phyloP scores from a whole-genome alignment of 2,888 invertebrate species.

The Coremacera marginata region DNA sequence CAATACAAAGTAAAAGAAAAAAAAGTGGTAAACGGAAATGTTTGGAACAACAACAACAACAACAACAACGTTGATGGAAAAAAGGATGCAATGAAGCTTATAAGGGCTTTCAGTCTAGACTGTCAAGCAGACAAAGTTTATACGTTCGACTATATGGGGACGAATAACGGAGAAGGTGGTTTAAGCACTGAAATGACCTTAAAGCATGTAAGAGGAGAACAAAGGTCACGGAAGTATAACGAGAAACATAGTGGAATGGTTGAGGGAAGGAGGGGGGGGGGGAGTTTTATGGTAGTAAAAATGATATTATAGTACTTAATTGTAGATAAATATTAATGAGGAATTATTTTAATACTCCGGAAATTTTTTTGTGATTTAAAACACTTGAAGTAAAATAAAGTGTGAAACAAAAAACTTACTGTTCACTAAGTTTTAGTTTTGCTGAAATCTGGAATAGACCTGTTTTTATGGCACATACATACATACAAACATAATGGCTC shows the following conservation, averaged over 20 bases:
- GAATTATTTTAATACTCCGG: too few relatives aligned
- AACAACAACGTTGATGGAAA: conserved; percentile 30
- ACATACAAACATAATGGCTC: too few relatives aligned
- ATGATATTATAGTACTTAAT: too few relatives aligned
- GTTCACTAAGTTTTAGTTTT: too few relatives aligned
- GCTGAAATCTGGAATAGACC: too few relatives aligned
- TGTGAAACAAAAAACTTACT: too few relatives aligned
- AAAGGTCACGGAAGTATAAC: background rate
- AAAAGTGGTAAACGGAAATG: conserved; percentile 46
- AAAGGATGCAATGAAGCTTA: conserved; percentile 1
- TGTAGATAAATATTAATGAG: too few relatives aligned
- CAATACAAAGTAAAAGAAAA: conserved; percentile 18
- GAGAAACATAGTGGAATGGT: background rate
- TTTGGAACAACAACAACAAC: conserved; percentile 39
- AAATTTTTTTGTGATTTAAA: too few relatives aligned
- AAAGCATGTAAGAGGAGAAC: background rate
- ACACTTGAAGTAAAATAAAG: too few relatives aligned
- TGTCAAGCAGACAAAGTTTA: conserved; percentile 22
- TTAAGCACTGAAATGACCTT: background rate
- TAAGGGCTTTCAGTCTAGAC: conserved; percentile 31
- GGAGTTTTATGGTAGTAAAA: background rate
- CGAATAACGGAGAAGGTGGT: background rate
- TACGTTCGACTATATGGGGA: background rate
- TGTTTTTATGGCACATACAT: too few relatives aligned
- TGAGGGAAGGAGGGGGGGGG: background rate